Percentiles rank a stretch among this genome's conserved stretches.
These are phyloP conservation scores for Calliopum simillimum DNA, from an alignment of 2,888 invertebrate species.

Conservation along the genomic window DNA sequence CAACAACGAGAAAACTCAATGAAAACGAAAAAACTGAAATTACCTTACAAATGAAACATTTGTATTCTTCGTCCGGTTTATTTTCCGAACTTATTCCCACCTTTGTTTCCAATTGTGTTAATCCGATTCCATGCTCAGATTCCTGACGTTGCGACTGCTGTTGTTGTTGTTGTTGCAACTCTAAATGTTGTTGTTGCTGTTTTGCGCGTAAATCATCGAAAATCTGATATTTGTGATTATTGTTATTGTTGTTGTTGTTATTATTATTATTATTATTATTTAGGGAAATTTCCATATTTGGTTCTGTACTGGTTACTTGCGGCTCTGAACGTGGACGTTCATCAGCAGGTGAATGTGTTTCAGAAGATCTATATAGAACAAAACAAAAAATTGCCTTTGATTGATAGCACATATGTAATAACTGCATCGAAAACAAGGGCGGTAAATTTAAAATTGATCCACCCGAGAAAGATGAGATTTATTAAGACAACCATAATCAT, in stretches of 20 bases:
- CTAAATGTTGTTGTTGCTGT: conserved; percentile 41
- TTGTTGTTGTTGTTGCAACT: conserved; percentile 17
- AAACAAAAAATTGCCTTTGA: too few species aligned
- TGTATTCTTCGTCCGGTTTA: conserved; percentile 72
- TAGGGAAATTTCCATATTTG: conserved; percentile 58
- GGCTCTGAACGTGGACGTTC: conserved; percentile 65
- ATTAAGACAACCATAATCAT: too few species aligned
- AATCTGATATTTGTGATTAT: conserved; percentile 63
- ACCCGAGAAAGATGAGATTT: too few species aligned
- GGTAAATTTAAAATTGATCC: too few species aligned
- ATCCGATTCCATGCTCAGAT: conserved; percentile 52
- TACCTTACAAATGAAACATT: conserved; percentile 83
- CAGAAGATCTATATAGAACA: conserved; percentile 51
- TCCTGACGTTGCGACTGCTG: conserved; percentile 15
- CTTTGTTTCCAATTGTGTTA: conserved; percentile 66
- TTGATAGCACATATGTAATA: too few species aligned
- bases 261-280: conserved; percentile 55
- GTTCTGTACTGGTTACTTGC: conserved; percentile 65
- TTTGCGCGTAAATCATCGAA: conserved; percentile 43
- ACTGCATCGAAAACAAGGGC: too few species aligned
- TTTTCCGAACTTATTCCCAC: conserved; percentile 67
- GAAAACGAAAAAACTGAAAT: conserved; percentile 63
- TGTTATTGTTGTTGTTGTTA: conserved; percentile 66
- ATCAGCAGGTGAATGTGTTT: conserved; percentile 60
- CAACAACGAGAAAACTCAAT: conserved; percentile 52